Evolutionary conservation across 2,797 vertebrate genomes (phyloP).

Genomic region (Sylvia borin): DNA sequence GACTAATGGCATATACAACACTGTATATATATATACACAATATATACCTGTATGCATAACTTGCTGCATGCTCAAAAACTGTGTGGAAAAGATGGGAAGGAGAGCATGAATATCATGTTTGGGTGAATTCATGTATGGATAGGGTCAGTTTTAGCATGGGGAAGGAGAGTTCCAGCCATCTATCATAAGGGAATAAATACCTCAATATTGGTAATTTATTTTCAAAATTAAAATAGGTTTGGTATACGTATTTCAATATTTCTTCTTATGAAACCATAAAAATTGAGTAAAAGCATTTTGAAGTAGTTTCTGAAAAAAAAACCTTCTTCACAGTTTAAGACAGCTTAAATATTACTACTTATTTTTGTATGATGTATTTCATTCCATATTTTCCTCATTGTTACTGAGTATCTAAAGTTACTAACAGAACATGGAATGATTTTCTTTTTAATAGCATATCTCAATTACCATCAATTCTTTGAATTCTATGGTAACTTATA

Average conservation of each 20-base stretch:
- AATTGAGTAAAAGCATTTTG: not conserved
- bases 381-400: not conserved
- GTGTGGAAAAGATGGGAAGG: not conserved
- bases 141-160: not conserved
- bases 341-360: not conserved
- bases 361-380: not conserved
- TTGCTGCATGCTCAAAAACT: not conserved
- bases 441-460: not conserved
- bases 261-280: not conserved
- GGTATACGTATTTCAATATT: not conserved
- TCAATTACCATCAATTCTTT: not conserved
- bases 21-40: too few species aligned
- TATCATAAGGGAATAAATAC: not conserved
- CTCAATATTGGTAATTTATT: not conserved
- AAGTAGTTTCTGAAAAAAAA: not conserved
- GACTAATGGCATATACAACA: not conserved
- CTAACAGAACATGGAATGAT: not conserved
- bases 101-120: not conserved
- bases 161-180: constrained; percentile 13
- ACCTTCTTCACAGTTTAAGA: not conserved
- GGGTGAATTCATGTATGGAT: not conserved
- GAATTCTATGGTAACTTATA: not conserved
- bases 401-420: not conserved
- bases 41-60: not conserved
- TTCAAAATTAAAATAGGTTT: not conserved